Evolutionary conservation across 1,140 invertebrate genomes (phyloP), one percentile per base, ranked within the genome.

Genomic region (Papilio helenus): DNA sequence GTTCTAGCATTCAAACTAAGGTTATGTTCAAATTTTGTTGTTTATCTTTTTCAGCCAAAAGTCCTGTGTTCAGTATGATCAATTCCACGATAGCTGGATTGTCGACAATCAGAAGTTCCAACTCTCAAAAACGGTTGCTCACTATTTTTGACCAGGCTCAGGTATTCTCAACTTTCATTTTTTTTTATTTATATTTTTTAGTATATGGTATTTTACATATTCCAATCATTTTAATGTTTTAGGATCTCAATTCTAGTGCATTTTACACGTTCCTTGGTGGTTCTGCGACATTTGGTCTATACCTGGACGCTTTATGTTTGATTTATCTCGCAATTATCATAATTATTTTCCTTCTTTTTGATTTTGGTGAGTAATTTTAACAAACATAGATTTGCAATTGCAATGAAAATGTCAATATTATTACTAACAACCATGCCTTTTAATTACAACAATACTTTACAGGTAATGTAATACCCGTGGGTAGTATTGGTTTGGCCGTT

Each of bases 401-500:
- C 34, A 4, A 34, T 34, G 34, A 34, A 34, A 4, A 4, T 34
- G 5, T 34, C 4, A 34, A 34, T 34, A 34, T 34, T 34, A 34
- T 34, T 34, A 34, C 34, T 34, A 34, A 4, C 2, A 34, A 4
- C 34, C 3, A 4, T 34, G 34, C 34, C 5, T 46, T 46, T 51
- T 51, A 49, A 16, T 49, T 44, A 44, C 9, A 44, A 46, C 14
- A 46, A 10, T 46, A 12, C 39, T 23, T 79, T 77, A 51, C 65
- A 92, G 92, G 85, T 76, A 77, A 83, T 8, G 0, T 86, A 1
- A 89, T 94, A 18, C 85, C 90, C 0, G 90, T 93, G 18, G 95
- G 95, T 3, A 96, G 96, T 79, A 97, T 97, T n/a, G 97, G 97
- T 18, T 86, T 98, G 80, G 97, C 97, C 2, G 96, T 98, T 68